Percentiles rank a stretch among this genome's conserved stretches.
Conservation (phyloP, 2,888 invertebrate species). For the Sminthurides aquaticus region DNA sequence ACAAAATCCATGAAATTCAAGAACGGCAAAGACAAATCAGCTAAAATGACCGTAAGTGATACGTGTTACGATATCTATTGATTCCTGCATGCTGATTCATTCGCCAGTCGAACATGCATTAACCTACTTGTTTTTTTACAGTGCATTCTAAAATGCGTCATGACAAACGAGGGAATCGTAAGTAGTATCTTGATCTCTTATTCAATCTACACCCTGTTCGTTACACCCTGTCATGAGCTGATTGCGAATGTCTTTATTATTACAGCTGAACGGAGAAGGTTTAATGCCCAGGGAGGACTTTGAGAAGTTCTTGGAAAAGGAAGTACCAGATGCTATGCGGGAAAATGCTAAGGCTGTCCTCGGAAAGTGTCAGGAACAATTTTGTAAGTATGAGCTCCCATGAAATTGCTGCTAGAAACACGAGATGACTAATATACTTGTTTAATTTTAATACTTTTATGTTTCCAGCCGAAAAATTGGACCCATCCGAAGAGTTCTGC, state of each 20-base stretch:
- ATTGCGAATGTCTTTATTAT: constrained; percentile 1
- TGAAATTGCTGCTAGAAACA: no score
- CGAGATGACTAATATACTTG: no score
- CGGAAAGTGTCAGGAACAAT: constrained; percentile 10
- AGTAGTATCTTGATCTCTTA: constrained; percentile 13
- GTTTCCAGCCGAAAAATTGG: constrained; percentile 3
- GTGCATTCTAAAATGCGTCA: constrained; percentile 39
- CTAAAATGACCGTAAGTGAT: constrained; percentile 17
- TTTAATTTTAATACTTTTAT: background rate
- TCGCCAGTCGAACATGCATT: background rate
- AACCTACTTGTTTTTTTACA: no score
- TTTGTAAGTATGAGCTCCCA: constrained; percentile 3
- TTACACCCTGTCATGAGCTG: background rate
- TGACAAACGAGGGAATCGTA: constrained; percentile 33
- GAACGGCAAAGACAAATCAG: constrained; percentile 20
- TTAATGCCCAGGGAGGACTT: constrained; percentile 12
- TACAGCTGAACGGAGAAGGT: constrained; percentile 17
- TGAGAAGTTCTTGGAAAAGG: constrained; percentile 11
- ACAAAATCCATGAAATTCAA: constrained; percentile 22
- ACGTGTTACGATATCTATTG: background rate
- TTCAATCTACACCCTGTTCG: background rate
- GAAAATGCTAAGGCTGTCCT: constrained; percentile 8
- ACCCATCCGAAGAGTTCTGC: constrained; percentile 13
- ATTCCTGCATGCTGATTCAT: background rate
- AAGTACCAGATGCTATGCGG: constrained; percentile 11